Evolutionary conservation across 2,797 vertebrate genomes (phyloP), one percentile per base, ranked within the genome.

Genomic region (Hipposideros larvatus): DNA sequence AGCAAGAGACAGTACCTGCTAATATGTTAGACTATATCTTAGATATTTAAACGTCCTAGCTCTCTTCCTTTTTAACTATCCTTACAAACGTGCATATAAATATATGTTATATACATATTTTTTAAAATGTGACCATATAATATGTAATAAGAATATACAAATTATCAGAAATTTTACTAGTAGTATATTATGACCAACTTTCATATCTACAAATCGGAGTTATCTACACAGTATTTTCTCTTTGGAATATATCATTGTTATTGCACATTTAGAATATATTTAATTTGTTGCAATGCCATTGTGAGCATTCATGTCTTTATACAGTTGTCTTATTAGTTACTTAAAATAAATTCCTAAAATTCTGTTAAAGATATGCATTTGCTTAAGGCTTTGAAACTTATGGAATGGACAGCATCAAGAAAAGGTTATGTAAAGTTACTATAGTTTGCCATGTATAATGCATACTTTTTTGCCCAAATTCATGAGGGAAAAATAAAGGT

Each of bases 281-380:
- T 83, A 31, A 75, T 75, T 94, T 89, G 10, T 55, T 68, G 4
- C 18, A 51, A 11, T 87, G 7, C 26, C 68, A 6, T 21, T 28
- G 26, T 87, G 53, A 90, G 13, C 11, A 66, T 70, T 7, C 9
- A 28, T 87, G 48, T 86, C 73, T 26, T 51, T 90, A 66, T 31
- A 46, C 0, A 66, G 14, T 68, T 79, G 21, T 48, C 63, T 93
- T 93, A 19, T 51, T 90, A 83, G n/a, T 75, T 85, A 89, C 9
- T 19, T 63, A 73, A 51, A 41, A 84, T 90, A 59, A 16, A 90
- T 51, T 87, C n/a, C 59, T 95, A 65, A 88, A 86, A 53, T 53
- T 57, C 10, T 37, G 10, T 78, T 86, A 83, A 94, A 87, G 0
- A 0, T 65, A 68, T 26, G 11, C 26, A 48, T 78, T 46, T 84